Percentiles rank a stretch among this genome's conserved stretches.
Evolutionary conservation across 1,140 invertebrate genomes (phyloP).

Genomic region (Arctopsyche grandis): DNA sequence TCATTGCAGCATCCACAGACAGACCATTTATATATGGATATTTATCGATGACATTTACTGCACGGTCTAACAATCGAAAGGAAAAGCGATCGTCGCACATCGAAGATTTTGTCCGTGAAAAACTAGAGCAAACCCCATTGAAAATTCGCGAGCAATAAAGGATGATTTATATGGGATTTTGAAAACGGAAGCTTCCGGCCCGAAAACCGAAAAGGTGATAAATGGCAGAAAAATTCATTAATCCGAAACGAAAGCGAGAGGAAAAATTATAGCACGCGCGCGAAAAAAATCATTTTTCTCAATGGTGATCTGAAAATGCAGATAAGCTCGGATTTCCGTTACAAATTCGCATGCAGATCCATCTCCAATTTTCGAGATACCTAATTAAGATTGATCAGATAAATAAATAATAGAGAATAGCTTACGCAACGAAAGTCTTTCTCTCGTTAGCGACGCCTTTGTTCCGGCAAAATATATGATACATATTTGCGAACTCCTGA

Average conservation of each 20-base stretch:
- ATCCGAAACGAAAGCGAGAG: not conserved
- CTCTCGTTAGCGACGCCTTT: constrained; percentile 16
- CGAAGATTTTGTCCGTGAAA: too few relatives aligned
- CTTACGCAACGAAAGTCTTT: not conserved
- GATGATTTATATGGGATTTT: not conserved
- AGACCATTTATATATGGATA: too few relatives aligned
- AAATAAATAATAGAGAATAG: not conserved
- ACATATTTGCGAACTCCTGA: not conserved
- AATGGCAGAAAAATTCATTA: not conserved
- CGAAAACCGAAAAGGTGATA: not conserved
- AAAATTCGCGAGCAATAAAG: too few relatives aligned
- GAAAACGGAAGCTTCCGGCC: not conserved
- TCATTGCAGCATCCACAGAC: too few relatives aligned
- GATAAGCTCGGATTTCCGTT: not conserved
- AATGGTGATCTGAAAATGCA: not conserved
- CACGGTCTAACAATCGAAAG: too few relatives aligned
- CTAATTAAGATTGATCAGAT: constrained; percentile 10
- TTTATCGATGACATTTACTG: too few relatives aligned
- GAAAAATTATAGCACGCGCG: not conserved
- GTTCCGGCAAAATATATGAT: not conserved
- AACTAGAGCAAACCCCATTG: too few relatives aligned
- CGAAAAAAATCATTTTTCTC: not conserved
- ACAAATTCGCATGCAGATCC: not conserved
- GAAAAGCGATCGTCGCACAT: too few relatives aligned
- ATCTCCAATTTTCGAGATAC: not conserved